Evolutionary conservation across 2,113 vertebrate genomes (phyloP), one percentile per base, ranked within the genome.

Genomic region (Chlorodrepanis virens): DNA sequence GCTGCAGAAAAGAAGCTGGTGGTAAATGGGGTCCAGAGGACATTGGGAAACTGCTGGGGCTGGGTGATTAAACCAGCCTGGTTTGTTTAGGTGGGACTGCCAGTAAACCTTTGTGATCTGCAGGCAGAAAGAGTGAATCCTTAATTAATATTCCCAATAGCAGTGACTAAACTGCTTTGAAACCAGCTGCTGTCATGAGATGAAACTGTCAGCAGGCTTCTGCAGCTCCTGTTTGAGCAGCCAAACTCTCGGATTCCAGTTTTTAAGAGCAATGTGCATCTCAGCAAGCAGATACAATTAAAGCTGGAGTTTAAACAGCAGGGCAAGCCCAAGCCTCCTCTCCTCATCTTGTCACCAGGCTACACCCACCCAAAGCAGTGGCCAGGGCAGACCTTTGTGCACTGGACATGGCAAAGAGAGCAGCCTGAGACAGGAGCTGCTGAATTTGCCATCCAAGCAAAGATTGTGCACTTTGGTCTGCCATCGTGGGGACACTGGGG

Each of bases 151-250:
- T 80, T 83, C 87, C 90, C 82, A 52, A 87, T 52, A 82, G 74
- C 70, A 44, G 78, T 35, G 59, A 80, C 91, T 94, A 60, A 95
- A 86, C 71, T 85, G 68, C 84, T 96, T 90, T 91, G 87, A 87
- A 90, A 85, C 47, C 49, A 74, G 67, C 90, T 77, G 59, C 90
- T 94, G 91, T 77, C 94, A 90, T 23, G 75, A 80, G 82, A 77
- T 80, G 70, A 91, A 93, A 85, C 33, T 80, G 71, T 90, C 90
- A 93, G 67, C 79, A 75, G 81, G 74, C 78, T 93, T 56, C 86
- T 95, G 80, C 68, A 84, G 74, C 89, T 87, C 53, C 81, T 54
- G 50, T 88, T 80, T 47, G 45, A 91, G 82, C 67, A 88, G 84
- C 50, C 84, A 83, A 40, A 35, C 31, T 72, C 37, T 77, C 70